phyloP scores from a whole-genome alignment of 2,888 invertebrate species.

The Drosophila kuntzei region DNA sequence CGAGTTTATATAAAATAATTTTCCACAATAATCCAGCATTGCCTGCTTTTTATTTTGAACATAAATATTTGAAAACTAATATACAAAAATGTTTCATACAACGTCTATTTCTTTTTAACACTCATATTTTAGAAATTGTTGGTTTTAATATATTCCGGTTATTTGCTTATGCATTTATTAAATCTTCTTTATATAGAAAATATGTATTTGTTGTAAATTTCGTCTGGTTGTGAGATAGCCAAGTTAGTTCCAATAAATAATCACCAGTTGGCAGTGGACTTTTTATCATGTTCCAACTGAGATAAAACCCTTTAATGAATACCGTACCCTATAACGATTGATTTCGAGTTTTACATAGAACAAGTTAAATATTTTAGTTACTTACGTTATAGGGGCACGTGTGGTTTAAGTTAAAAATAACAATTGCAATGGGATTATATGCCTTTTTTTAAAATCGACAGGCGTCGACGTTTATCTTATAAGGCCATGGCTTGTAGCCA shows the following conservation, averaged over 20 bases:
- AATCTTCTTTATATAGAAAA: constrained; percentile 1
- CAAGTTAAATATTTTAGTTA: neutral
- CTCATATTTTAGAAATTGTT: too few species aligned
- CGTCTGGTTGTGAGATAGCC: neutral
- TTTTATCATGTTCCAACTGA: neutral
- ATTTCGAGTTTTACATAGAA: neutral
- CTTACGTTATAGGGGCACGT: constrained; percentile 1
- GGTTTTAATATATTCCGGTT: neutral
- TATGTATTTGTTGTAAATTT: neutral
- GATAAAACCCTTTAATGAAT: neutral
- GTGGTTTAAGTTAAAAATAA: neutral
- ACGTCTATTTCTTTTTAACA: too few species aligned
- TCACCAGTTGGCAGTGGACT: constrained; percentile 1
- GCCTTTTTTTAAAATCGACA: neutral
- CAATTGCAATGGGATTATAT: constrained; percentile 1
- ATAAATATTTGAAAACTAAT: too few species aligned
- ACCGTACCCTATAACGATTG: neutral
- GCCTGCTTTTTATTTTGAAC: too few species aligned
- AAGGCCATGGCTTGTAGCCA: constrained; percentile 10
- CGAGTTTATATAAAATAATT: too few species aligned
- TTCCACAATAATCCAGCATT: too few species aligned
- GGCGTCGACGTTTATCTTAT: neutral
- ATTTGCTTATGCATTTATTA: neutral
- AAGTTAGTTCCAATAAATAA: constrained; percentile 3
- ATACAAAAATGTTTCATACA: too few species aligned